A percentile compares a stretch with the other conserved stretches of the same genome.
phyloP scores from a whole-genome alignment of 2,113 vertebrate genomes.

The Taurulus bubalis region DNA sequence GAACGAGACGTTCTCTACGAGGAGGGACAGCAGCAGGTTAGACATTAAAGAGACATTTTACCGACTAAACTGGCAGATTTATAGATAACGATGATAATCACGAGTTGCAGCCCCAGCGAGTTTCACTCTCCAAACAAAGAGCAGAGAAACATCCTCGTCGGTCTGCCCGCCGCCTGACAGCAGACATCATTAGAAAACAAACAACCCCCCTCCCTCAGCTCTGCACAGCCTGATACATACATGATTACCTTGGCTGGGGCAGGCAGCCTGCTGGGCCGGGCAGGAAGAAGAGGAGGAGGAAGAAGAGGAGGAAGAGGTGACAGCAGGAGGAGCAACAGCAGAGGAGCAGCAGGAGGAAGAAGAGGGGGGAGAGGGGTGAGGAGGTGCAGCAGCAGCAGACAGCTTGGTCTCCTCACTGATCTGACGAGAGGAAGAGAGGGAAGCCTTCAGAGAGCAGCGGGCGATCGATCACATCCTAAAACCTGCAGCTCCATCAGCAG shows the following conservation, averaged over 20 bases:
- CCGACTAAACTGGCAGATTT: background rate
- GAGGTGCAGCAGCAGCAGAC: constrained; percentile 83
- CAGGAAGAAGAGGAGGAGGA: constrained; percentile 76
- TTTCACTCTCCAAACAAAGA: background rate
- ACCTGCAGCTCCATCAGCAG: constrained; percentile 25
- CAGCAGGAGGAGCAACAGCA: constrained; percentile 85
- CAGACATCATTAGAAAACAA: background rate
- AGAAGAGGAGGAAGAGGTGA: constrained; percentile 58
- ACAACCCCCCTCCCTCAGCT: constrained; percentile 8
- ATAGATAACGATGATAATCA: background rate
- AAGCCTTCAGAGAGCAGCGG: constrained; percentile 59
- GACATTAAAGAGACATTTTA: background rate
- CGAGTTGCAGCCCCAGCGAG: background rate
- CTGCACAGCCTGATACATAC: constrained; percentile 86
- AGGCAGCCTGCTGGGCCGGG: constrained; percentile 87
- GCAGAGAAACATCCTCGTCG: background rate
- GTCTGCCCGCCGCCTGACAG: background rate
- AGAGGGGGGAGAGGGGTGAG: constrained; percentile 69
- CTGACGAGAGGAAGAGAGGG: constrained; percentile 87
- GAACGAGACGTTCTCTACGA: background rate
- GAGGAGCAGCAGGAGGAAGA: constrained; percentile 77
- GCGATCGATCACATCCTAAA: constrained; percentile 17
- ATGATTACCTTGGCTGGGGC: constrained; percentile 98
- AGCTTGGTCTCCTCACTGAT: constrained; percentile 91
- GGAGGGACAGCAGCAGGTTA: background rate